A percentile compares a stretch with the other conserved stretches of the same genome.
Conservation (phyloP, 1,140 invertebrate genomes). For the Dryas iulia region DNA sequence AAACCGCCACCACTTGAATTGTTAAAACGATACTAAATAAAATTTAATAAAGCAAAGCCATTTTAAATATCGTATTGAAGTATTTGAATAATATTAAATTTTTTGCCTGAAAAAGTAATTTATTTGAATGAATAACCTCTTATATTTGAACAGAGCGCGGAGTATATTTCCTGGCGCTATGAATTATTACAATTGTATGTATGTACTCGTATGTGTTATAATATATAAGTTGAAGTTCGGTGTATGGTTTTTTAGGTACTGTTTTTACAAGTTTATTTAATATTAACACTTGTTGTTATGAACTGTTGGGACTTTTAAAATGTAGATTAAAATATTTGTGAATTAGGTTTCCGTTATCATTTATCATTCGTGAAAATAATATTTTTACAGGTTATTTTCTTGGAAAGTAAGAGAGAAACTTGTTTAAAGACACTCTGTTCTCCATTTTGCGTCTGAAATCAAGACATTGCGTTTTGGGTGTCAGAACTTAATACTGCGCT, state of each 20-base stretch:
- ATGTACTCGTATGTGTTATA: background rate
- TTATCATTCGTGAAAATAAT: too few species aligned
- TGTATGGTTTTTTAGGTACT: background rate
- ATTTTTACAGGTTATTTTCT: too few species aligned
- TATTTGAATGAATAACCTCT: conserved; percentile 2
- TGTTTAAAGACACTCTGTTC: too few species aligned
- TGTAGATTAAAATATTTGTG: too few species aligned
- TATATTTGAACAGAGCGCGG: background rate
- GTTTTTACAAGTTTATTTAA: background rate
- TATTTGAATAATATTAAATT: conserved; percentile 4
- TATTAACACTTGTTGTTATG: too few species aligned
- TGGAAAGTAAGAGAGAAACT: too few species aligned
- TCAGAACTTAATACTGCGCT: too few species aligned
- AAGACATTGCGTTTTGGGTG: too few species aligned
- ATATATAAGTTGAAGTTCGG: background rate
- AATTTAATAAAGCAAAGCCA: background rate
- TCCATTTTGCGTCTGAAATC: too few species aligned
- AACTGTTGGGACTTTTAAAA: too few species aligned
- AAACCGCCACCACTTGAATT: background rate
- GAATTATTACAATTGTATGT: background rate
- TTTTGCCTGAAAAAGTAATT: background rate
- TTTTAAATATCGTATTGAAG: background rate
- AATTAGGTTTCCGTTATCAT: too few species aligned
- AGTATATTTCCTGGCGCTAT: background rate
- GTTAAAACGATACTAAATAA: background rate